These are phyloP conservation scores for Leptonema lineaticorne DNA, from an alignment of 1,140 invertebrate species.

Conservation along the genomic window DNA sequence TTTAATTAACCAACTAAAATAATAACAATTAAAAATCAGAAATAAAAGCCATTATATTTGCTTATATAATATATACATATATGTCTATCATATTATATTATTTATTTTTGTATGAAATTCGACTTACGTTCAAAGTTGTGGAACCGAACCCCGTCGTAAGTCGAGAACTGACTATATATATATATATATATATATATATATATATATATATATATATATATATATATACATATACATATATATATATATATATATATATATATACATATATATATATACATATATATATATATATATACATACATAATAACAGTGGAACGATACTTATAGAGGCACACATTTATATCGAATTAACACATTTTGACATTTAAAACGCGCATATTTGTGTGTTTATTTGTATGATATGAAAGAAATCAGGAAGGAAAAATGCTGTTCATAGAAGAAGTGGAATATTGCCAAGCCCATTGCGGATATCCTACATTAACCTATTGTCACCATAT, in stretches of 20 bases:
- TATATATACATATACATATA: not conserved
- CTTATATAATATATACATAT: no score
- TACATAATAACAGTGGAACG: not conserved
- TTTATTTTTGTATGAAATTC: no score
- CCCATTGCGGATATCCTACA: constrained; percentile 24
- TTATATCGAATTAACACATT: not conserved
- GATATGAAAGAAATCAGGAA: constrained; percentile 21
- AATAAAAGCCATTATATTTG: no score
- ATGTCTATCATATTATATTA: no score
- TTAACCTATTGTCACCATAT: constrained; percentile 21
- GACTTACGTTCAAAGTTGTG: no score
- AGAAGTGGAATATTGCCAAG: constrained; percentile 24
- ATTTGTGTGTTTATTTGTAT: not conserved
- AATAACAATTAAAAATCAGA: no score
- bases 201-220: not conserved
- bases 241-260: not conserved
- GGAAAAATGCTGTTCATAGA: constrained; percentile 19
- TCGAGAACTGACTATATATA: no score
- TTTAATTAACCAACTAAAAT: no score
- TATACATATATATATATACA: not conserved
- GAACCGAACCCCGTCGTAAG: no score
- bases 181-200: no score
- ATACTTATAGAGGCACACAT: not conserved
- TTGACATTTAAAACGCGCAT: not conserved
- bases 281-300: not conserved